A percentile compares a stretch with the other conserved stretches of the same genome.
Evolutionary conservation across 1,140 invertebrate genomes (phyloP).

Genomic region (Drosophila dunni): DNA sequence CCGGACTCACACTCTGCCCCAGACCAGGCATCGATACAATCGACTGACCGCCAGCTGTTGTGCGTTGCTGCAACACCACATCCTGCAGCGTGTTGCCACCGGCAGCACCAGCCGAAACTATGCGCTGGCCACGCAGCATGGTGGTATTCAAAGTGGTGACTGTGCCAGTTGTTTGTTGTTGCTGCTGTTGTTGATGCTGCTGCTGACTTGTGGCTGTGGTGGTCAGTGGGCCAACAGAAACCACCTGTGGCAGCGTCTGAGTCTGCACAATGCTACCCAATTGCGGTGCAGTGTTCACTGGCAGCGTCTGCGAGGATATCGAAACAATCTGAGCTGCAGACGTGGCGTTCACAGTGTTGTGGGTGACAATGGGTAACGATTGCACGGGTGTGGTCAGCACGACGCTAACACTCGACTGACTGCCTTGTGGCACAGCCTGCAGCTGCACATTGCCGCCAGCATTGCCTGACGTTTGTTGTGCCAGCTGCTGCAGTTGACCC

Average conservation of each 20-base stretch:
- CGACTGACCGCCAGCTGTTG: slow-evolving; percentile 80
- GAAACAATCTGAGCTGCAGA: slow-evolving; percentile 83
- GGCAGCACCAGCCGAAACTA: slow-evolving; percentile 81
- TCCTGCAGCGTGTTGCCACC: slow-evolving; percentile 83
- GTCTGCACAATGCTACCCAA: slow-evolving; percentile 82
- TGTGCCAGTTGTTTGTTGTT: slow-evolving; percentile 66
- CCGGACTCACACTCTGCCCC: slow-evolving; percentile 80
- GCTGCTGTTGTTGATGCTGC: slow-evolving; percentile 61
- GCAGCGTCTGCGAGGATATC: slow-evolving; percentile 75
- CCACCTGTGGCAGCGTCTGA: slow-evolving; percentile 77
- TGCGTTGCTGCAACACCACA: slow-evolving; percentile 74
- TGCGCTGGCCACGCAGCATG: slow-evolving; percentile 84
- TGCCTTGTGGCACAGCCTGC: slow-evolving; percentile 41
- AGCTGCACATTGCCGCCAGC: slow-evolving; percentile 36
- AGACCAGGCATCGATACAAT: slow-evolving; percentile 84
- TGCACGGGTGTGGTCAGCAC: slow-evolving; percentile 81
- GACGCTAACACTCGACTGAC: slow-evolving; percentile 77
- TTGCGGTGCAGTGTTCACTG: slow-evolving; percentile 72
- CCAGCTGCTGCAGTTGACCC: slow-evolving; percentile 76
- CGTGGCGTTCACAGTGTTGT: slow-evolving; percentile 54
- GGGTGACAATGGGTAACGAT: slow-evolving; percentile 66
- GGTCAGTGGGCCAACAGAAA: slow-evolving; percentile 78
- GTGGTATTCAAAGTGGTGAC: slow-evolving; percentile 83
- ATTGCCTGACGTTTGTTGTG: slow-evolving; percentile 58
- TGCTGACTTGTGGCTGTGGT: slow-evolving; percentile 81